Evolutionary conservation across 2,888 invertebrate genomes (phyloP).

Genomic region (Aproaerema taeniolella): DNA sequence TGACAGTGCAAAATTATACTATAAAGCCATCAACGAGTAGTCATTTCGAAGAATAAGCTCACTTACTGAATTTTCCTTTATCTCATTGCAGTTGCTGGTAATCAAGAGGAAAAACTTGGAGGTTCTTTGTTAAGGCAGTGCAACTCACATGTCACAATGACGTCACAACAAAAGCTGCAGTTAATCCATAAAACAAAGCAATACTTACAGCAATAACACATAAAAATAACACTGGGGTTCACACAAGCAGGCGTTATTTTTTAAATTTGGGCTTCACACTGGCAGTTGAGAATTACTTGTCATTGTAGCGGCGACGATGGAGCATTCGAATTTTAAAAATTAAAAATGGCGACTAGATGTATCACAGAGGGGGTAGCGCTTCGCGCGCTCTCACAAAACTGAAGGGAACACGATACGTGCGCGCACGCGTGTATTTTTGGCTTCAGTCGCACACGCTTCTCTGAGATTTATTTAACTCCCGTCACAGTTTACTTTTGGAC

Average conservation of each 20-base stretch:
- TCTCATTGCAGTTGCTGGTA: no score
- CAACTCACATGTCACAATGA: slow-evolving; percentile 4
- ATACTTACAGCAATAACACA: slow-evolving; percentile 67
- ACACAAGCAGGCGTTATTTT: slow-evolving; percentile 41
- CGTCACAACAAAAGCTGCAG: slow-evolving; percentile 8
- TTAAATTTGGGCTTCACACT: slow-evolving; percentile 24
- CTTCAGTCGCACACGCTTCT: slow-evolving; percentile 41
- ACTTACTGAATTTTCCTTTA: no score
- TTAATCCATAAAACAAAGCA: slow-evolving; percentile 34
- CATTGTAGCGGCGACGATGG: slow-evolving; percentile 26
- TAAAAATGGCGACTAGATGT: slow-evolving; percentile 43
- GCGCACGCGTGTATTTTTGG: slow-evolving; percentile 61
- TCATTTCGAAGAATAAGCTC: no score
- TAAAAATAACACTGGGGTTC: slow-evolving; percentile 47
- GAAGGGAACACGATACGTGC: slow-evolving; percentile 62
- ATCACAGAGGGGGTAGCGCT: slow-evolving; percentile 55
- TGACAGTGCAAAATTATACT: no score
- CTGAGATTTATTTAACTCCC: slow-evolving; percentile 49
- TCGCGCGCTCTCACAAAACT: slow-evolving; percentile 50
- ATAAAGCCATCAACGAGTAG: no score
- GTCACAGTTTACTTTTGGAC: slow-evolving; percentile 67
- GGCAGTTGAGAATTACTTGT: slow-evolving; percentile 29
- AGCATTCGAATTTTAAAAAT: slow-evolving; percentile 23
- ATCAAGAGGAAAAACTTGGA: no score
- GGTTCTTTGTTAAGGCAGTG: slow-evolving; percentile 10